A percentile compares a stretch with the other conserved stretches of the same genome.
Conservation (phyloP, 2,888 invertebrate species). For the Xestia xanthographa region DNA sequence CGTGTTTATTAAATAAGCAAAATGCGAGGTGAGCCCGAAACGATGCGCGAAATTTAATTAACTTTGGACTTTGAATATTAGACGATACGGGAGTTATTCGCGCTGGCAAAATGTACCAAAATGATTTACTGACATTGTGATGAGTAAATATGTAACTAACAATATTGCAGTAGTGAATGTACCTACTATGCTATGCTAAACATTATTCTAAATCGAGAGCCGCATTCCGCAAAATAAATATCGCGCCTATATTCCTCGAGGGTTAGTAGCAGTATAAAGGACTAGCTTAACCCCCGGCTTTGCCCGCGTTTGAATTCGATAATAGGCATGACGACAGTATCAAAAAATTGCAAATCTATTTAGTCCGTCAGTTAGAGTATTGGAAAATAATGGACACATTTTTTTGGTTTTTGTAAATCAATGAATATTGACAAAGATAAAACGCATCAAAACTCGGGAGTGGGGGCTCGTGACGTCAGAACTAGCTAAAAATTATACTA, state of each 20-base stretch:
- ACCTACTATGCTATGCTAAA: conserved; percentile 3
- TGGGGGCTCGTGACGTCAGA: too few relatives aligned
- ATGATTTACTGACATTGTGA: conserved; percentile 14
- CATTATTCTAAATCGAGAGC: neutral
- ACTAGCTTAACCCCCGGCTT: too few relatives aligned
- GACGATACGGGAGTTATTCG: conserved; percentile 12
- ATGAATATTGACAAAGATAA: too few relatives aligned
- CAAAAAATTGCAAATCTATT: too few relatives aligned
- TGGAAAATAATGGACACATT: too few relatives aligned
- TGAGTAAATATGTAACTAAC: neutral
- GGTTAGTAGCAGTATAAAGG: neutral
- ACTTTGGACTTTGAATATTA: conserved; percentile 9
- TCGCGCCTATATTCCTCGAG: neutral
- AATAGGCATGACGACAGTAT: too few relatives aligned
- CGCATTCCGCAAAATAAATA: neutral
- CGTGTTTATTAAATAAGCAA: conserved; percentile 38
- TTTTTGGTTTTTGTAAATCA: too few relatives aligned
- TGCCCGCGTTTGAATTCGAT: too few relatives aligned
- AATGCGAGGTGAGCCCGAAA: conserved; percentile 16
- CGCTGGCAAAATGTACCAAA: conserved; percentile 17
- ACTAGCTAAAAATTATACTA: too few relatives aligned
- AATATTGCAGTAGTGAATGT: neutral
- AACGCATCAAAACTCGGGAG: too few relatives aligned
- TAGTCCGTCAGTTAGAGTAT: too few relatives aligned
- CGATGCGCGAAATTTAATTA: conserved; percentile 29